These are phyloP conservation scores for Ruditapes philippinarum DNA, from an alignment of 1,140 invertebrate species.

Conservation along the genomic window DNA sequence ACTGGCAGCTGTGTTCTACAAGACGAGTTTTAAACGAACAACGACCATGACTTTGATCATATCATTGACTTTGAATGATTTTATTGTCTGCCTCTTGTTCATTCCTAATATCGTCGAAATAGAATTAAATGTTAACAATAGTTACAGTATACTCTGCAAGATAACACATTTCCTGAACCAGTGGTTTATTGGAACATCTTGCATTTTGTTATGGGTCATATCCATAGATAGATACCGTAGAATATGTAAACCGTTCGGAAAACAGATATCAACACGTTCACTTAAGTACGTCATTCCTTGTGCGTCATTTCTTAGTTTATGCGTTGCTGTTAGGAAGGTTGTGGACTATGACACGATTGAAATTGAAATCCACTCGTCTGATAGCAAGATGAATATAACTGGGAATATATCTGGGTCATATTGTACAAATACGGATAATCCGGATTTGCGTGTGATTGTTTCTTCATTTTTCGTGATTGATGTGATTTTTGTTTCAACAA, in stretches of 20 bases:
- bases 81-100: background rate
- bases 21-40: background rate
- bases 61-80: background rate
- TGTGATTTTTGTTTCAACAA: background rate
- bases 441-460: background rate
- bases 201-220: background rate
- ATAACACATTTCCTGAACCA: background rate
- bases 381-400: background rate
- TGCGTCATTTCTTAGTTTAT: background rate
- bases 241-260: slow-evolving; percentile 2
- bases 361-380: background rate
- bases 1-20: background rate
- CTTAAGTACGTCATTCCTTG: background rate
- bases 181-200: background rate
- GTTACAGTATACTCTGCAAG: background rate
- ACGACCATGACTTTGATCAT: background rate
- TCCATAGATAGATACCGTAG: background rate
- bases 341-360: background rate
- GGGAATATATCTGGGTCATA: too few relatives aligned
- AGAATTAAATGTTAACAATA: background rate
- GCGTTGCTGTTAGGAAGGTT: background rate
- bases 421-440: background rate
- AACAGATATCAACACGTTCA: background rate
- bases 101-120: background rate
- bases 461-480: background rate